Percentiles rank a stretch among this genome's conserved stretches.
These are phyloP conservation scores for Strigamia transsilvanica DNA, from an alignment of 2,888 invertebrate genomes.

Conservation along the genomic window DNA sequence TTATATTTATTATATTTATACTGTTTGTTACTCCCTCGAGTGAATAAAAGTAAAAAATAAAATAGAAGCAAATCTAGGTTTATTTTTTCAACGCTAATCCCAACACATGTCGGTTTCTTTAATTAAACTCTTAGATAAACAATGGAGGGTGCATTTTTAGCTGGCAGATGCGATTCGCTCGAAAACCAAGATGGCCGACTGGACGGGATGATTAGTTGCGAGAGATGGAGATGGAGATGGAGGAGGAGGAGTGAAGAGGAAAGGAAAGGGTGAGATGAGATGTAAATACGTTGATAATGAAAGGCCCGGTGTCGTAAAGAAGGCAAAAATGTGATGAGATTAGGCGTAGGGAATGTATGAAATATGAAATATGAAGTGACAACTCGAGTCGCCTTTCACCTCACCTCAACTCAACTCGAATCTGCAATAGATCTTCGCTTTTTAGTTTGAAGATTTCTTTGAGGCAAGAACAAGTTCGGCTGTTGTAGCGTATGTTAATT, in stretches of 20 bases:
- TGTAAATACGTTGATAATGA: slow-evolving; percentile 43
- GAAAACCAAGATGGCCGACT: background rate
- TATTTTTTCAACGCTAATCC: slow-evolving; percentile 37
- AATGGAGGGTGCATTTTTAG: background rate
- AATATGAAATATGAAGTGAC: slow-evolving; percentile 41
- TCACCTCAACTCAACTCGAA: background rate
- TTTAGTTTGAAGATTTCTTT: no score
- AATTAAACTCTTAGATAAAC: slow-evolving; percentile 37
- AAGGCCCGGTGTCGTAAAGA: slow-evolving; percentile 28
- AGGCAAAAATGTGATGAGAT: slow-evolving; percentile 26
- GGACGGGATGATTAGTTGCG: background rate
- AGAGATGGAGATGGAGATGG: background rate
- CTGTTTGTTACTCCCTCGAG: background rate
- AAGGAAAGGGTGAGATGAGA: background rate
- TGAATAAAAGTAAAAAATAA: background rate
- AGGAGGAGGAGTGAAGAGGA: background rate
- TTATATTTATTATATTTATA: background rate
- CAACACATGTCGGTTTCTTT: slow-evolving; percentile 44
- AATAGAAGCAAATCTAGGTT: background rate
- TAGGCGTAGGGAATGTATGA: background rate
- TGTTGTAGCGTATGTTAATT: no score
- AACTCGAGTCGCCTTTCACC: background rate
- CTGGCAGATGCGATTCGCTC: background rate
- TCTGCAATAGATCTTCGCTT: no score
- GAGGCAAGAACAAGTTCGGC: no score